Evolutionary conservation across 2,888 invertebrate genomes (phyloP), one percentile per base, ranked within the genome.

Genomic region (Nymphalis polychloros): DNA sequence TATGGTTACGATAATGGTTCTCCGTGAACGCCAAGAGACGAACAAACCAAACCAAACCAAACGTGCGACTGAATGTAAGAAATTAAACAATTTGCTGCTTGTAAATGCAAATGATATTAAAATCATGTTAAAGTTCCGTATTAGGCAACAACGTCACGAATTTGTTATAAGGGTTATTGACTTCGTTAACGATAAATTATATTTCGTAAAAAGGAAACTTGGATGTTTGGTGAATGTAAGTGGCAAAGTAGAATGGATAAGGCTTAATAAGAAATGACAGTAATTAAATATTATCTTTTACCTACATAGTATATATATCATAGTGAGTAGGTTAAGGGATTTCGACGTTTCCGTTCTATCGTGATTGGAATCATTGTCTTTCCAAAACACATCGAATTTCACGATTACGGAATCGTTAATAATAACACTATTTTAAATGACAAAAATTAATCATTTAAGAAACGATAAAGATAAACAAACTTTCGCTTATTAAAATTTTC

Each of bases 1-100:
- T 81, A 82, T 80, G 76, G 77, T 75, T 73, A 68, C 77, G 76
- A 78, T 80, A 81, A 78, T 79, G 69, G 73, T 69, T 52, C 72
- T 74, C 70, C 74, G 71, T 65, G 71, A 72, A 63, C 61, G 64
- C 57, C 35, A 66, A 53, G 60, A 46, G 55, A 63, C 27, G 62
- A 49, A 57, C 35, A n/a, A 52, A 13, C 17, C 70, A 63, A 71
- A 72, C 68, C 68, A 62, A 47, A 68, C 13, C 17, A 20, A 63
- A 59, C 63, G 59, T 13, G 41, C 47, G 61, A 67, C 68, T 69
- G 59, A 48, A 66, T 63, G 60, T 47, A 66, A 50, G 50, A 68
- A 64, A 65, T 61, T 61, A 63, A 66, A 70, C 57, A 64, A 70
- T 70, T 67, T 64, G 64, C 72, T 63, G 71, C 72, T 72, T 68